A percentile compares a stretch with the other conserved stretches of the same genome.
Evolutionary conservation across 2,888 invertebrate genomes (phyloP).

Genomic region (Lasioglossum leucozonium): DNA sequence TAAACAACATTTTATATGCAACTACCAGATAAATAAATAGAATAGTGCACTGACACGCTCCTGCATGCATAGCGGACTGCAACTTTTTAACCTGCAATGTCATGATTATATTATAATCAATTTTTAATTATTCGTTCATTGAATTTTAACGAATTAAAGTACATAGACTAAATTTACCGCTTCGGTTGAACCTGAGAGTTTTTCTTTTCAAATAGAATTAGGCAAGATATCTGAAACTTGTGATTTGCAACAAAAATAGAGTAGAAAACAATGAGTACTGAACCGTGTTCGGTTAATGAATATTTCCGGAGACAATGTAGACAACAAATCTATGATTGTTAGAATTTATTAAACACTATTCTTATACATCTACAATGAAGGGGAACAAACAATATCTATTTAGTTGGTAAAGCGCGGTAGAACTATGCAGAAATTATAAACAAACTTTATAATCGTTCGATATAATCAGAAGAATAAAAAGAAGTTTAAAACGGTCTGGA

Average conservation of each 20-base stretch:
- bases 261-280: not conserved
- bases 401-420: not conserved
- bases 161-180: not conserved
- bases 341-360: conserved; percentile 5
- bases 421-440: not conserved
- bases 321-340: not conserved
- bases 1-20: not conserved
- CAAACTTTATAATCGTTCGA: not conserved
- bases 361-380: not conserved
- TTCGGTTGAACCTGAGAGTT: conserved; percentile 79
- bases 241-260: not conserved
- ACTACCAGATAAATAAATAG: not conserved
- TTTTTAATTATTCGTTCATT: conserved; percentile 14
- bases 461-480: not conserved
- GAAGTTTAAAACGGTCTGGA: not conserved
- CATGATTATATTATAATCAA: conserved; percentile 19
- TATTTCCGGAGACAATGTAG: not conserved
- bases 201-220: conserved; percentile 62
- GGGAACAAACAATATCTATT: not conserved
- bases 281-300: not conserved
- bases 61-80: conserved; percentile 35
- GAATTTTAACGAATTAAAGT: not conserved
- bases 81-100: conserved; percentile 30
- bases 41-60: conserved; percentile 28
- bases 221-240: not conserved